Conservation (phyloP, 64 coral and sea anemone species). For the Dendronephthya gigantea region DNA sequence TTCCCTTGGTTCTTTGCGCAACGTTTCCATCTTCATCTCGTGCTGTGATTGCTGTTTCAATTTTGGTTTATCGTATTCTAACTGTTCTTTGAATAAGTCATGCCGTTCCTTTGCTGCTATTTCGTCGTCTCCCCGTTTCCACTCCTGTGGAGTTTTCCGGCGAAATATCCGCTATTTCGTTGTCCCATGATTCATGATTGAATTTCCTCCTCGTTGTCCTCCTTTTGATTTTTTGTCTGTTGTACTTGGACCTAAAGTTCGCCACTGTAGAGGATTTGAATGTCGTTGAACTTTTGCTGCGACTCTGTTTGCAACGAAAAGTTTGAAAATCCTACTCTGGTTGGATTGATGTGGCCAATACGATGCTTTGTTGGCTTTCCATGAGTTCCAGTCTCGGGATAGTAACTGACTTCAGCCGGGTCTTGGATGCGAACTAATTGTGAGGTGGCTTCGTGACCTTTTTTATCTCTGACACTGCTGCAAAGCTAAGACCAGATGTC, state of each 20-base stretch:
- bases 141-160: background rate
- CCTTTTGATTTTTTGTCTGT: conserved; percentile 29
- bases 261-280: no score
- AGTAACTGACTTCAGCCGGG: no score
- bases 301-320: no score
- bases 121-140: conserved; percentile 25
- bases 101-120: background rate
- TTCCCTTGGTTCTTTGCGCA: background rate
- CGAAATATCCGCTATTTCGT: background rate
- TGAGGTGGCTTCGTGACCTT: no score
- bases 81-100: conserved; percentile 14
- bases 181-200: conserved; percentile 9
- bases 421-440: no score
- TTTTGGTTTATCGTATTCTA: conserved; percentile 31
- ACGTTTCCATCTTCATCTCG: conserved; percentile 3
- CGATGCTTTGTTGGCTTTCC: no score
- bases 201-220: conserved; percentile 21
- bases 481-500: no score
- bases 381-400: no score
- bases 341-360: no score
- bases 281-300: no score
- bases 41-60: conserved; percentile 5
- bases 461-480: no score
- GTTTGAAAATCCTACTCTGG: no score
- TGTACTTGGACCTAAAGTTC: conserved; percentile 36